Base-by-base conservation (phyloP, 1,140 invertebrate genomes). In the Himalopsyche phryganea region DNA sequence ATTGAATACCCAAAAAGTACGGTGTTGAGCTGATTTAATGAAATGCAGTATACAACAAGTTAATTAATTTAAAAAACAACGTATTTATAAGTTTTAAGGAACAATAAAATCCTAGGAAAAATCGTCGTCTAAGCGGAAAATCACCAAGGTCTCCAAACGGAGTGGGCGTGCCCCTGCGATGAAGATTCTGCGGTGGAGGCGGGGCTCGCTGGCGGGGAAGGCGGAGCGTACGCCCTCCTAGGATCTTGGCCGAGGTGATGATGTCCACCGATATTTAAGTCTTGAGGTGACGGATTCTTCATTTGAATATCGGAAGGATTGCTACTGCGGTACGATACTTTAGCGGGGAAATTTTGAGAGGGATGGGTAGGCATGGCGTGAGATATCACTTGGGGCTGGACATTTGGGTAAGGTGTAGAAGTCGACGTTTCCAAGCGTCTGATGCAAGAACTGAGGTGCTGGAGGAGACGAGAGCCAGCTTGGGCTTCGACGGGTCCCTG, bases 91-190 rank as follows among this genome's bases (percentile, higher is more conserved):
- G 9, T 28, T 28, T 5, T 28, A 28, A 28, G 23, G 23, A 28
- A 28, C 23, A 9, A 28, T 28, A 28, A 28, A 28, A 28, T 28
- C 23, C 23, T 5, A 28, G 23, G 23, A 28, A 28, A 28, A 28
- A 9, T 28, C 9, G 3, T 28, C 23, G 23, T 28, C 23, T 28
- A 28, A 9, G 23, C 23, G 23, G 23, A 28, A 28, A 28, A 40
- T 58, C 42, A 58, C 56, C 56, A 58, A 9, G 56, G 56, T 6
- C 56, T 38, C 56, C 56, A 58, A 42, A 58, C 51, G 50, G 50
- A 51, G 36, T 41, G 48, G 55, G 55, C 55, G 55, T 50, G 55
- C 18, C 45, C 23, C 2, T 51, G 28, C 23, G 23, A 28, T 28
- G 23, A 28, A 10, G 20, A 36, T 40, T 23, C 23, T 10, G 48